Conservation (phyloP, 1,140 invertebrate species). For the Scaptodrosophila lebanonensis region DNA sequence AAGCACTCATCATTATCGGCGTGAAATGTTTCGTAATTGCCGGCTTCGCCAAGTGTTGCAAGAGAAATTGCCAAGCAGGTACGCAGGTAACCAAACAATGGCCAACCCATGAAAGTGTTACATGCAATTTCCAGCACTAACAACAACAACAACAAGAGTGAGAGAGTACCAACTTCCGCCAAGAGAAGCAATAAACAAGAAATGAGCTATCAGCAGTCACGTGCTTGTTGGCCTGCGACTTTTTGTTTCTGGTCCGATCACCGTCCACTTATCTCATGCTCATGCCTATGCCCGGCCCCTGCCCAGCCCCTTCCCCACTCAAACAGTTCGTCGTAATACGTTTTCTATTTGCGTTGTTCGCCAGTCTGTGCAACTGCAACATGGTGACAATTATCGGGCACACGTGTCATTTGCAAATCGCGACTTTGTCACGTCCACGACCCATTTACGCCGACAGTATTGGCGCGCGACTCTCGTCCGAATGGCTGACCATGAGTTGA, state of each 20-base stretch:
- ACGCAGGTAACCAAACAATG: too few species aligned
- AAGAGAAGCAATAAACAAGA: neutral
- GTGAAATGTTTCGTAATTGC: conserved; percentile 43
- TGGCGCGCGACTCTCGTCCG: conserved; percentile 7
- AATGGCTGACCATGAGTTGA: neutral
- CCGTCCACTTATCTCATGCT: conserved; percentile 3
- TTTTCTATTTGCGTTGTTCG: conserved; percentile 28
- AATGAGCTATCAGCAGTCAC: conserved; percentile 51
- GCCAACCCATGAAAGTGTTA: neutral
- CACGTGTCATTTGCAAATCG: conserved; percentile 65
- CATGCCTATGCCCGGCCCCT: too few species aligned
- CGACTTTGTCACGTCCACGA: conserved; percentile 68
- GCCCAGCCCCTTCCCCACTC: too few species aligned
- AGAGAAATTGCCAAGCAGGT: too few species aligned
- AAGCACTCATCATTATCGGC: conserved; percentile 22
- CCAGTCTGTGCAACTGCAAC: conserved; percentile 13
- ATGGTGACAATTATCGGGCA: conserved; percentile 21
- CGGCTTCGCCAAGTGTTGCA: neutral
- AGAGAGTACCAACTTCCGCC: conserved; percentile 43
- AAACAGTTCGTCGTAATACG: conserved; percentile 23
- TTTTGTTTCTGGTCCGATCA: conserved; percentile 36
- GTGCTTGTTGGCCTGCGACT: conserved; percentile 36
- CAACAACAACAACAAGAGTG: conserved; percentile 9
- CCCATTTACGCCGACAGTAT: conserved; percentile 51
- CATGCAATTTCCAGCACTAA: conserved; percentile 1